Percentiles rank a stretch among this genome's conserved stretches.
Conservation (phyloP, 2,113 vertebrate genomes). For the Crypturellus undulatus region DNA sequence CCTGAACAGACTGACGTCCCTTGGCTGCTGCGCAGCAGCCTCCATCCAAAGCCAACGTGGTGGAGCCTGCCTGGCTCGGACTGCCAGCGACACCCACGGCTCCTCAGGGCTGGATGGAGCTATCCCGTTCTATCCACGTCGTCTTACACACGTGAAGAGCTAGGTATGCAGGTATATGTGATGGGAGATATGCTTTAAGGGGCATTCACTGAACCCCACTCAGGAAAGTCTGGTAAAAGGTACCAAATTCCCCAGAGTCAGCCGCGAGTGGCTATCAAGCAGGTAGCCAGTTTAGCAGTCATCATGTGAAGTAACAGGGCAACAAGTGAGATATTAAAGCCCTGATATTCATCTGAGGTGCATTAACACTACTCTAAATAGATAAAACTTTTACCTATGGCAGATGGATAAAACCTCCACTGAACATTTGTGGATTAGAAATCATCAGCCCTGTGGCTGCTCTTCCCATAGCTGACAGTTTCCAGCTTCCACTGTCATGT, state of each 20-base stretch:
- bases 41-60: background rate
- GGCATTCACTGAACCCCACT: background rate
- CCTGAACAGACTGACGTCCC: background rate
- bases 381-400: background rate
- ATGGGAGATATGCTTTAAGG: background rate
- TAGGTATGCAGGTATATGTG: background rate
- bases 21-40: background rate
- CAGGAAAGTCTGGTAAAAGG: background rate
- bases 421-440: background rate
- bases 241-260: background rate
- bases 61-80: background rate
- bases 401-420: background rate
- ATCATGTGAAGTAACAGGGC: background rate
- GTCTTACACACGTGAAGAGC: background rate
- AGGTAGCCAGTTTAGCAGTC: background rate
- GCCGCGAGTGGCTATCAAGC: accelerated
- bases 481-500: background rate
- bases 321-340: background rate
- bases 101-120: background rate
- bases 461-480: background rate
- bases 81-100: background rate
- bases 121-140: background rate
- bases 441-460: accelerated
- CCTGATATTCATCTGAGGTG: accelerated
- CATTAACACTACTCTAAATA: background rate